Percentiles rank a stretch among this genome's conserved stretches.
Conservation (phyloP, 2,888 invertebrate genomes). For the Dioctria linearis region DNA sequence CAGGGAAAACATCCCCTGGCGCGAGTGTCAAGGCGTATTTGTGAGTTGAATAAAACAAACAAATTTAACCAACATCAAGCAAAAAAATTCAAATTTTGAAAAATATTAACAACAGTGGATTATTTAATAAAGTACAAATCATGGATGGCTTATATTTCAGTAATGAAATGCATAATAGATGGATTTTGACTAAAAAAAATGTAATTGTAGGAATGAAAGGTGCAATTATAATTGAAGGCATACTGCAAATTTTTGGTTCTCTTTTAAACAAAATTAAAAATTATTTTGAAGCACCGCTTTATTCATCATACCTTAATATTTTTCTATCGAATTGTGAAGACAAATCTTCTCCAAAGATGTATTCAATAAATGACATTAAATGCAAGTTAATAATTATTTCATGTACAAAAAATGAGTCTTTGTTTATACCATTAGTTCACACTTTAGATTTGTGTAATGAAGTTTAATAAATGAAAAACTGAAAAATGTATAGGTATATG, state of each 20-base stretch:
- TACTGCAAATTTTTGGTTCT: not conserved
- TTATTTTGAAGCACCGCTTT: slow-evolving; percentile 1
- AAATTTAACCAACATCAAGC: not conserved
- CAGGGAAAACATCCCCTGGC: not conserved
- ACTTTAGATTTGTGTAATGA: slow-evolving; percentile 1
- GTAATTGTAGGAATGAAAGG: slow-evolving; percentile 10
- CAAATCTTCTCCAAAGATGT: not conserved
- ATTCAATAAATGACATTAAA: not conserved
- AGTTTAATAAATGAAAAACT: not conserved
- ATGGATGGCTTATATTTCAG: not conserved
- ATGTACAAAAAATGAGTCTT: not conserved
- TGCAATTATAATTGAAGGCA: not conserved
- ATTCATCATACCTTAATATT: not conserved
- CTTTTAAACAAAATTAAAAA: not conserved
- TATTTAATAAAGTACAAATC: not conserved
- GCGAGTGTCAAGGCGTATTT: not conserved
- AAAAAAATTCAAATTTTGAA: not conserved
- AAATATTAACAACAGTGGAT: not conserved
- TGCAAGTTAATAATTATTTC: not conserved
- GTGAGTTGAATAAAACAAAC: not conserved
- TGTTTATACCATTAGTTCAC: not conserved
- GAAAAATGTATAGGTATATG: not conserved
- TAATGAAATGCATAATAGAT: slow-evolving; percentile 5
- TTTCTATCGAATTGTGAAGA: not conserved
- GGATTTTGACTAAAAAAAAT: slow-evolving; percentile 1